Base-by-base conservation (phyloP, 2,113 vertebrate species). In the Dromiciops gliroides region DNA sequence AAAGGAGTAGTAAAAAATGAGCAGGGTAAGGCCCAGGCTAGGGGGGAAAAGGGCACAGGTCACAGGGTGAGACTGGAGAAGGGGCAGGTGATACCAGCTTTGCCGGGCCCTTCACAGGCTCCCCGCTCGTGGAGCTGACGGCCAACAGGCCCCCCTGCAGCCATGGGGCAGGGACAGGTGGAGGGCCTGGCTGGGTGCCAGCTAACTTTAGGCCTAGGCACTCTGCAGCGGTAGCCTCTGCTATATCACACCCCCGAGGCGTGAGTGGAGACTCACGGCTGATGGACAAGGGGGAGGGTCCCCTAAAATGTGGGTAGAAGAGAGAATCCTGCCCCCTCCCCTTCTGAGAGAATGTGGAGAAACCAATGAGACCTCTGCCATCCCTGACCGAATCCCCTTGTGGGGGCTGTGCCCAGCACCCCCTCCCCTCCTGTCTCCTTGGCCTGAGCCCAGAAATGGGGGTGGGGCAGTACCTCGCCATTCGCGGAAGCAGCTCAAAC, bases 1-100 rank as follows among this genome's bases (percentile, higher is more conserved):
- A 95, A 99, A 99, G 94, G 99, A 99, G 92, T 99, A 99, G 98
- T 99, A 99, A 98, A 99, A 99, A 98, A 99, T 99, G 95, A 99
- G 99, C 96, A 99, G 98, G 1, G 99, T 99, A 96, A 99, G 98
- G 48, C 99, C 99, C 94, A 99, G 99, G 98, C 99, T 99, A 97
- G 67, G 98, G 96, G 93, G 95, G 91, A 98, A 90, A 96, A 89
- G 92, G 92, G 23, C 51, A 60, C 7, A 31, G 37, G 37, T 16
- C 37, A 83, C n/a, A 0, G 88, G 8, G 49, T 48, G 56, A 60
- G 3, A n/a, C 2, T 4, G 28, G 56, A 50, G 91, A n/a, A 44
- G 0, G 88, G n/a, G 48, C 51, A n/a, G 53, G 23, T 53, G 1
- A 90, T 48, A 93, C 56, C 88, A 22, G 25, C 89, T 23, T 0